Evolutionary conservation across 2,888 invertebrate genomes (phyloP), one percentile per base, ranked within the genome.

Genomic region (Phaonia tiefii): DNA sequence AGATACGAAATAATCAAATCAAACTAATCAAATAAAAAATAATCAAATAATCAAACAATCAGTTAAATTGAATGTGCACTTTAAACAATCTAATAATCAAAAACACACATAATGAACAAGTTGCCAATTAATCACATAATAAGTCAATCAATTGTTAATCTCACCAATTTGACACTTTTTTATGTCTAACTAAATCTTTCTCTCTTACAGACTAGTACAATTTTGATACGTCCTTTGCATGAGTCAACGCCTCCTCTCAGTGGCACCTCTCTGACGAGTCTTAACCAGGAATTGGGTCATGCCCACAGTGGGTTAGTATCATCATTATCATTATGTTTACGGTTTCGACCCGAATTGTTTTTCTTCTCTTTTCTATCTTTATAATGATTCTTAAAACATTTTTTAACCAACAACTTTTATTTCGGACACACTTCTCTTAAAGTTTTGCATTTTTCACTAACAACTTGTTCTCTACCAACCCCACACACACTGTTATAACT

Each of bases 221-320:
- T 91, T 79, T 85, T 89, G 26, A 90, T 90, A 83, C 86, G 90
- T 42, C 90, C 91, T 67, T 80, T 91, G 80, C 88, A 87, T 82
- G 91, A 91, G 83, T 88, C 89, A 20, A 89, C 90, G 2, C 88
- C 90, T 8, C 89, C 90, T 1, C 88, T 87, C 51, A 88, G 88
- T 82, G 89, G 90, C 75, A 85, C 88, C 71, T 91, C 90, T 8
- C 84, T 89, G 76, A 85, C 86, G 79, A 91, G 90, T 74, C 85
- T 90, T 70, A 87, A 89, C 73, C 88, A 87, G 70, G 89, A 89
- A 83, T 46, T 75, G 31, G 20, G 78, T 1, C 81, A 84, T 63
- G 83, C 80, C 37, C 85, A 85, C 65, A 83, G 83, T 65, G 86
- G 88, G 88, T 89, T 60, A 76, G 84, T 79, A 31, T 67, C 22